A percentile compares a stretch with the other conserved stretches of the same genome.
These are phyloP conservation scores for Octopus sinensis DNA, from an alignment of 1,140 invertebrate genomes.

Conservation along the genomic window DNA sequence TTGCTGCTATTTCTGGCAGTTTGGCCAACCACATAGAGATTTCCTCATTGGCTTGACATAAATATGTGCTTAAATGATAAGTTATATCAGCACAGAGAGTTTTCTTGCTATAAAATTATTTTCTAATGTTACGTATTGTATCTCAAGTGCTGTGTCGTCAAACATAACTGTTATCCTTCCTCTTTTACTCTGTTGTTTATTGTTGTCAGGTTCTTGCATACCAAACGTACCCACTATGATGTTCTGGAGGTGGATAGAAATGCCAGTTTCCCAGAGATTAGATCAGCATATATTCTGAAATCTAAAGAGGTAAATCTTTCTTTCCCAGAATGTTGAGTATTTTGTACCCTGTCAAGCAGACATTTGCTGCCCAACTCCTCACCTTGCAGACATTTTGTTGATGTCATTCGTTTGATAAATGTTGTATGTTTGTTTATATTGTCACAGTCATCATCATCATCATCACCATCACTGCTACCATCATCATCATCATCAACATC, in stretches of 20 bases:
- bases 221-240: constrained; percentile 27
- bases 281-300: constrained; percentile 31
- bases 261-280: constrained; percentile 27
- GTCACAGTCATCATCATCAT: neutral
- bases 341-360: neutral
- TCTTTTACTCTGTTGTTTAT: too few relatives aligned
- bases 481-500: neutral
- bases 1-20: too few relatives aligned
- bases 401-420: neutral
- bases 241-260: constrained; percentile 25
- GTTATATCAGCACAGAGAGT: too few relatives aligned
- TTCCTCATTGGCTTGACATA: too few relatives aligned
- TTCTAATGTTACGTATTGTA: too few relatives aligned
- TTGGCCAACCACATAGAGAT: too few relatives aligned
- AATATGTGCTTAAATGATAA: too few relatives aligned
- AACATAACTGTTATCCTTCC: too few relatives aligned
- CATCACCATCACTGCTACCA: neutral
- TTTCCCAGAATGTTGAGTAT: constrained; percentile 14
- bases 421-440: neutral
- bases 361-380: too few relatives aligned
- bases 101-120: too few relatives aligned
- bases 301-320: constrained; percentile 31
- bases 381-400: too few relatives aligned
- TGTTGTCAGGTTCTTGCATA: neutral
- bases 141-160: too few relatives aligned